phyloP scores from a whole-genome alignment of 1,140 invertebrate genomes.

The Drosophila ercepeae region DNA sequence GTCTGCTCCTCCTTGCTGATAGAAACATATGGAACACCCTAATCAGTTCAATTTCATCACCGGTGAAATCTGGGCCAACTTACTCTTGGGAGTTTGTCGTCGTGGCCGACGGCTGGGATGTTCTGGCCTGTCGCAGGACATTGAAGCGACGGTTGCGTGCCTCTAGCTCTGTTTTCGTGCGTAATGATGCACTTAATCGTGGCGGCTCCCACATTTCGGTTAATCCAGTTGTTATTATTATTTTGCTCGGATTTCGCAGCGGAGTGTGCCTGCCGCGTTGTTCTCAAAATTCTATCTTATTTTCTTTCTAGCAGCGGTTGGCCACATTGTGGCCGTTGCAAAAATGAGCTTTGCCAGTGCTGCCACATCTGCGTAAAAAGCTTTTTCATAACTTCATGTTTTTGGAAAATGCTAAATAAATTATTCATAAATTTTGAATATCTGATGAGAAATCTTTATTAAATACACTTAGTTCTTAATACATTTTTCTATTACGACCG shows the following conservation, averaged over 20 bases:
- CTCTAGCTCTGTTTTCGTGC: slow-evolving; percentile 77
- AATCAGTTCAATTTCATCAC: slow-evolving; percentile 41
- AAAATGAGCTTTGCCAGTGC: not conserved
- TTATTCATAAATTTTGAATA: too few species aligned
- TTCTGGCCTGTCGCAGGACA: slow-evolving; percentile 15
- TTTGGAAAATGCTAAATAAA: not conserved
- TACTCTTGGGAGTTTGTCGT: slow-evolving; percentile 48
- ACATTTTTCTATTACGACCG: too few species aligned
- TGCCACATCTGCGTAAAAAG: not conserved
- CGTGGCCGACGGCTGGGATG: slow-evolving; percentile 37
- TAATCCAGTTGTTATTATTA: not conserved
- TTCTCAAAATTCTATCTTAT: not conserved
- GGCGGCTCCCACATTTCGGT: slow-evolving; percentile 68
- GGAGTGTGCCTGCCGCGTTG: not conserved
- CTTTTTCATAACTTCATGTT: not conserved
- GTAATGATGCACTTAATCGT: slow-evolving; percentile 68
- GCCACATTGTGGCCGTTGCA: not conserved
- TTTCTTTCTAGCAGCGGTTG: not conserved
- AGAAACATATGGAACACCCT: not conserved
- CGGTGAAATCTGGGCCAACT: slow-evolving; percentile 44
- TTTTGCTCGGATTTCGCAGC: not conserved
- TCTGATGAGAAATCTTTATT: too few species aligned
- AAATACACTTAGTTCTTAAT: too few species aligned
- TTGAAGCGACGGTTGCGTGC: slow-evolving; percentile 40
- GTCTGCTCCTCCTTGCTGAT: slow-evolving; percentile 59